Evolutionary conservation across 1,140 invertebrate species (phyloP), one percentile per base, ranked within the genome.

Genomic region (Drosophila pandora): DNA sequence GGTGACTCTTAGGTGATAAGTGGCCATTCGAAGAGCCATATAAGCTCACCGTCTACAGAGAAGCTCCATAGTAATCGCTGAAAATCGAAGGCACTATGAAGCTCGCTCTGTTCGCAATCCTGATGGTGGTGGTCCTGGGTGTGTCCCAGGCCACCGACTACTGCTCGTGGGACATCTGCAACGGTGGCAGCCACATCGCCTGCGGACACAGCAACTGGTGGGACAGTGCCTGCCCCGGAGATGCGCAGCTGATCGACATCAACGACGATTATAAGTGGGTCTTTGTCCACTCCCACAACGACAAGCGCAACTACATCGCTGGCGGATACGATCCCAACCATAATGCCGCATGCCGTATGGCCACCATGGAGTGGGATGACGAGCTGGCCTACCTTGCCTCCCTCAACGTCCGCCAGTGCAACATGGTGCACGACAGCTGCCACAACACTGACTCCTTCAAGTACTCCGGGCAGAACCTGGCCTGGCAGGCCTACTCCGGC

Each of bases 311-410:
- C 30, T 69, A 53, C 12, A 76, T 90, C 23, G 85, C 85, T 28
- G 71, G 77, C 0, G 85, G 85, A 0, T 53, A 61, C 0, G 71
- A 78, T 63, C 10, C 61, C n/a, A 70, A 64, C 1, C 73, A 75
- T 10, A 64, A 60, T n/a, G 50, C 76, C 9, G 84, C 84, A 39
- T 79, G 79, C 34, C 76, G 79, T 43, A 89, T 87, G 84, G 79
- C 76, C 55, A 83, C 79, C 52, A 89, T 89, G 72, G 54, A 77
- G 37, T 90, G 87, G 87, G 65, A 89, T 32, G 70, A 77, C n/a
- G 87, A 90, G 65, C 45, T 90, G 48, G 80, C 84, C 60, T 63
- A 45, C 2, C 10, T 90, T 28, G 87, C 87, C 17, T 55, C 59
- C 12, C 23, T 89, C 3, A 90, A 90, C 55, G 83, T 87, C 0